Base-by-base conservation (phyloP, 1,140 invertebrate species). In the Daktulosphaira vitifoliae region DNA sequence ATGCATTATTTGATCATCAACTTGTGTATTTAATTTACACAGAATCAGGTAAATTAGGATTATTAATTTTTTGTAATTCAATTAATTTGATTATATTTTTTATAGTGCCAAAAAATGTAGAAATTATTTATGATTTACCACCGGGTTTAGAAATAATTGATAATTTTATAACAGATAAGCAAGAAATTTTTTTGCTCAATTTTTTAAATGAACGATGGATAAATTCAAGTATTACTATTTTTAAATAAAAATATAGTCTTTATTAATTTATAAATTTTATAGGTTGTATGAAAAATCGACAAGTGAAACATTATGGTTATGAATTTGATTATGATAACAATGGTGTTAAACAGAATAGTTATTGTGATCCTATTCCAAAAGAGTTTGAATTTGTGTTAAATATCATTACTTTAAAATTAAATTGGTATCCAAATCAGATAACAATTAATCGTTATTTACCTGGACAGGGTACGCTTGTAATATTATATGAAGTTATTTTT, bases 301-400 rank as follows among this genome's bases (percentile, higher is more conserved):
- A 81, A 77, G 94, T 96, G 0, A 88, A 86, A 74, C 95, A 98
- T 78, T 98, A 84, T 82, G 95, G 95, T 1, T 97, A 87, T 76
- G 89, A 93, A 74, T 98, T 98, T 75, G 78, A 84, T 65, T 98
- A 98, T 78, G 84, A 83, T 26, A 86, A 79, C 25, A 98, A 98
- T 77, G 87, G 88, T 78, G 87, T 97, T 5, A 79, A 82, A 56
- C 74, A 82, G 56, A 76, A 80, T 42, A 86, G 87, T 2, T 76
- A 93, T 37, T 44, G 73, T 18, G 76, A 83, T 44, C 74, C 78
- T 16, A 86, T 97, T 72, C 93, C 93, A 0, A 26, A 73, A 7
- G 76, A 82, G 59, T 90, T 87, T 76, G 71, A 81, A 70, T 78
- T 84, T 68, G 72, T 96, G 2, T 81, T 87, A 74, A 81, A 26